Conservation (phyloP, 2,113 vertebrate species). For the Clarias macrocephalus region DNA sequence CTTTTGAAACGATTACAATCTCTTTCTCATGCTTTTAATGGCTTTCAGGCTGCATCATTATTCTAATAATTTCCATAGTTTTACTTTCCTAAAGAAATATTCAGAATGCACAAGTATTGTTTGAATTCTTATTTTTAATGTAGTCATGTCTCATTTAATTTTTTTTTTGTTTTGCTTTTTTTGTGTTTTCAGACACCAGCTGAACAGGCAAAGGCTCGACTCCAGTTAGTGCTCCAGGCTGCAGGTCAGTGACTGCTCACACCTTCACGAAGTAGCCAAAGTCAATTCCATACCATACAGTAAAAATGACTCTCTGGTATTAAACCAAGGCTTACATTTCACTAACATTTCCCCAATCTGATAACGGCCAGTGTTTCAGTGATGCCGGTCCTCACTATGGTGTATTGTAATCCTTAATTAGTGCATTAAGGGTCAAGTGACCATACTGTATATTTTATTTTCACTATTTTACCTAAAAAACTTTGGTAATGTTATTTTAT, state of each 20-base stretch:
- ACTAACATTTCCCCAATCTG: neutral
- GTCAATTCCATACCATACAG: neutral
- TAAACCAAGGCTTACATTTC: neutral
- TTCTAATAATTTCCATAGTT: conserved; percentile 2
- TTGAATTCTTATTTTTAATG: conserved; percentile 15
- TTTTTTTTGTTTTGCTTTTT: neutral
- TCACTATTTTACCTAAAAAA: neutral
- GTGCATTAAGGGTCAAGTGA: neutral
- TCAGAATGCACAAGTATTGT: neutral
- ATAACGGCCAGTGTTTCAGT: neutral
- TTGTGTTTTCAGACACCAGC: conserved; percentile 81
- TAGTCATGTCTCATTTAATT: neutral
- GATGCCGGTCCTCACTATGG: neutral
- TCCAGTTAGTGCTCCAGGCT: conserved; percentile 92
- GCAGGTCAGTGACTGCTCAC: conserved; percentile 79
- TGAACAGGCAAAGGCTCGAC: conserved; percentile 91
- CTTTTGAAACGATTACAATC: conserved; percentile 53
- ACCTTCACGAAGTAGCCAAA: neutral
- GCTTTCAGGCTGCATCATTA: neutral
- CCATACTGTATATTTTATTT: neutral
- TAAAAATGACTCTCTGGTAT: neutral
- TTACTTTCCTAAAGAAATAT: neutral
- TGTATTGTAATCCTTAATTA: neutral
- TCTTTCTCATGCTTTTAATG: conserved; percentile 20
- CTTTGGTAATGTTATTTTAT: neutral